Evolutionary conservation across 2,113 vertebrate genomes (phyloP).

Genomic region (Solenodon paradoxus): DNA sequence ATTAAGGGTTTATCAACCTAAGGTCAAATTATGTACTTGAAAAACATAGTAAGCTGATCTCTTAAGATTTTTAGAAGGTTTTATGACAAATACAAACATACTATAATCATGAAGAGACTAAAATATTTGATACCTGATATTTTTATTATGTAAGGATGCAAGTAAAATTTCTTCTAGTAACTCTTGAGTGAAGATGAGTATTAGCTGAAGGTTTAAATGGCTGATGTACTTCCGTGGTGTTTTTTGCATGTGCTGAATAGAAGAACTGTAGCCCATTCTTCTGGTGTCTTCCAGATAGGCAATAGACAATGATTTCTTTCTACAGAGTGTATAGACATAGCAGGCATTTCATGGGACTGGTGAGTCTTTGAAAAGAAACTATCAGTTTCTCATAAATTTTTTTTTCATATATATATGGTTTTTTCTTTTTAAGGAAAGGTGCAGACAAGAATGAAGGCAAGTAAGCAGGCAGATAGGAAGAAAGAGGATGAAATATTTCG

Average conservation of each 20-base stretch:
- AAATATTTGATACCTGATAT: not conserved
- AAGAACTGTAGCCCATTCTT: not conserved
- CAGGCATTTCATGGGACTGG: not conserved
- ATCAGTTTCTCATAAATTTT: too few relatives aligned
- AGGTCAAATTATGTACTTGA: not conserved
- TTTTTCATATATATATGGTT: too few relatives aligned
- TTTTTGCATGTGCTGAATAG: not conserved
- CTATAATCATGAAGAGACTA: not conserved
- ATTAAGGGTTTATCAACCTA: not conserved
- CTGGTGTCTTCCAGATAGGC: not conserved
- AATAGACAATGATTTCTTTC: not conserved
- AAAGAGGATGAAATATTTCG: too few relatives aligned
- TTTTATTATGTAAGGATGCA: not conserved
- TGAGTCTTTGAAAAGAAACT: not conserved
- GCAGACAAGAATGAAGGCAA: too few relatives aligned
- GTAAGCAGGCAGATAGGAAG: too few relatives aligned
- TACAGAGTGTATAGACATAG: not conserved
- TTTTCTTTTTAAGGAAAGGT: too few relatives aligned
- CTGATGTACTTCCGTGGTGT: not conserved
- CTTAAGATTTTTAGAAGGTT: not conserved
- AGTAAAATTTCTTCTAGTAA: not conserved
- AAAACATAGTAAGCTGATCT: not conserved
- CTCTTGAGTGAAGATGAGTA: not conserved
- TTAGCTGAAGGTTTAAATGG: not conserved
- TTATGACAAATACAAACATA: constrained; percentile 1